Base-by-base conservation (phyloP, 1,140 invertebrate genomes). In the Drosophila kohkoa region DNA sequence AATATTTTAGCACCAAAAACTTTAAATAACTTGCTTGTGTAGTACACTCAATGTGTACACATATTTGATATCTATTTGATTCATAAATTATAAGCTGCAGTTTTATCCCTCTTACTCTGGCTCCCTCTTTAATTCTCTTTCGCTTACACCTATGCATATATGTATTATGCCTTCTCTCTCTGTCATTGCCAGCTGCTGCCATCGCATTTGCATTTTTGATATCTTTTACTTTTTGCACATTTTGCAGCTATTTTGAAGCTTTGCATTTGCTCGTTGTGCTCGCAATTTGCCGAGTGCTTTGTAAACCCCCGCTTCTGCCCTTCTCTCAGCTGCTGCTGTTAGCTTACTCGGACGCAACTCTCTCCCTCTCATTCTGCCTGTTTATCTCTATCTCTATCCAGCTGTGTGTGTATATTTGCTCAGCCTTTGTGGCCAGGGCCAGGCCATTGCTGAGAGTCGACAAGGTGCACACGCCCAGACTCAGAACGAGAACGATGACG, bases 281-380 rank as follows among this genome's bases (percentile, higher is more conserved):
- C 46, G 68, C 68, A 71, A 71, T 75, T 76, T 76, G 35, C 74
- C 63, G 28, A 65, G 69, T 72, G 68, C 59, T 75, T 63, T 43
- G 3, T 28, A 20, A 13, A n/a, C n/a, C 16, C 15, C 48, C n/a
- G 5, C 41, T 28, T 8, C 38, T 46, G 35, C 64, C 25, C 25
- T 3, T 25, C 11, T 10, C 20, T 52, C 0, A 7, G 32, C n/a
- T n/a, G n/a, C 30, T 2, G 1, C 48, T 58, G 16, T 28, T 55
- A 43, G n/a, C 38, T 25, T 7, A 35, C n/a, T 57, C 43, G 35
- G 7, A n/a, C 45, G 59, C 41, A n/a, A 43, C n/a, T 10, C 28
- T 32, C 51, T 54, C 49, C 4, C 28, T 49, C 16, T 49, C 16
- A 8, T 20, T 59, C 8, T 65, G 2, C 63, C 10, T 55, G n/a